phyloP scores from a whole-genome alignment of 2,113 vertebrate species.

The Channa argus region DNA sequence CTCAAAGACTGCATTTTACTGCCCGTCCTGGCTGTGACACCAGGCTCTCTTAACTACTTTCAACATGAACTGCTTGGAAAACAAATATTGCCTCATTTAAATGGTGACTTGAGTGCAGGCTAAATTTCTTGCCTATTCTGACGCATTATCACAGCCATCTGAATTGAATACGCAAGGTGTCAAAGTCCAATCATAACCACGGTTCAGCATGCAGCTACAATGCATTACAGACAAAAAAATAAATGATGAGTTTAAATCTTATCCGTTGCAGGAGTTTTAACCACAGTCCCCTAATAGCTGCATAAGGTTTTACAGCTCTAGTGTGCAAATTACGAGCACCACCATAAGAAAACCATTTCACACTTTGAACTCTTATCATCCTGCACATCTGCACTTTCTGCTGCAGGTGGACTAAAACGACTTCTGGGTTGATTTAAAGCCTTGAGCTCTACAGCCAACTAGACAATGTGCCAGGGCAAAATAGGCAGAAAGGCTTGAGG shows the following conservation, averaged over 20 bases:
- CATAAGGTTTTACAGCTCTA: conserved; percentile 1
- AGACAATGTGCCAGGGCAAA: conserved; percentile 8
- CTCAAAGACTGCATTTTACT: not conserved
- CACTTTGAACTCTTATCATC: conserved; percentile 21
- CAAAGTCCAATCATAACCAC: too few species aligned
- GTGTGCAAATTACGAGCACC: not conserved
- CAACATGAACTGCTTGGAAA: not conserved
- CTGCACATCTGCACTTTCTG: not conserved
- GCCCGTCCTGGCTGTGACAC: not conserved
- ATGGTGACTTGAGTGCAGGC: not conserved
- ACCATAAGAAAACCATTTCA: conserved; percentile 23
- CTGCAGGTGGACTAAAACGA: not conserved
- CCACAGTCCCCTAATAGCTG: too few species aligned
- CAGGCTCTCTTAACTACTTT: not conserved
- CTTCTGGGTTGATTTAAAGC: conserved; percentile 27
- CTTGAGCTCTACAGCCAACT: conserved; percentile 16
- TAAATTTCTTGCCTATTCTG: not conserved
- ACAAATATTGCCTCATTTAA: not conserved
- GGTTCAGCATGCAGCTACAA: not conserved
- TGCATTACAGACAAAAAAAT: not conserved
- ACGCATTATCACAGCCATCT: not conserved
- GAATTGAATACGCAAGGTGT: not conserved
- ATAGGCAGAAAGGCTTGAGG: conserved; percentile 6
- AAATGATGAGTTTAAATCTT: too few species aligned
- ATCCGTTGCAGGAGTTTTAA: too few species aligned